A percentile compares a stretch with the other conserved stretches of the same genome.
phyloP scores from a whole-genome alignment of 2,797 vertebrate species.

The Trachurus trachurus region DNA sequence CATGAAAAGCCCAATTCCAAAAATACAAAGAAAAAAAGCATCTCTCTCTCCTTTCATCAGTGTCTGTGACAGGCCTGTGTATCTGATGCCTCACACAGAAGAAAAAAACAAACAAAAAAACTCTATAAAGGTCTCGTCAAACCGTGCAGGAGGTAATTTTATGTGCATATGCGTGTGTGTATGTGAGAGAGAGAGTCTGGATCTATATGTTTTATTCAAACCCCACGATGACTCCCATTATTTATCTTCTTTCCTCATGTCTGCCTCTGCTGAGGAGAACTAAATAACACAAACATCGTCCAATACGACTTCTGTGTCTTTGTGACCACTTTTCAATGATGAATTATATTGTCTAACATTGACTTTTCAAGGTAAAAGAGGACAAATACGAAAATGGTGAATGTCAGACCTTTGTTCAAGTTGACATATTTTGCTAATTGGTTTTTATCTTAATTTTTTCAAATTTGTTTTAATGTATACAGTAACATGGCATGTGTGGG shows the following conservation, averaged over 20 bases:
- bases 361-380: too few species aligned
- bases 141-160: slow-evolving; percentile 18
- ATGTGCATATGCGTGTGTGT: not conserved
- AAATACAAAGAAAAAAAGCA: slow-evolving; percentile 41
- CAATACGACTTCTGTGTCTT: not conserved
- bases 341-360: not conserved
- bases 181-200: not conserved
- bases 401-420: slow-evolving; percentile 6
- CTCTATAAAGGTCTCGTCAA: slow-evolving; percentile 19
- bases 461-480: too few species aligned
- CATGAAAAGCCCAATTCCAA: slow-evolving; percentile 24
- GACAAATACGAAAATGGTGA: not conserved
- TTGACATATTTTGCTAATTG: slow-evolving; percentile 16
- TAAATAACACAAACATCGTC: slow-evolving; percentile 5
- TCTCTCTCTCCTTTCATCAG: slow-evolving; percentile 45
- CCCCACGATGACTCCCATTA: not conserved
- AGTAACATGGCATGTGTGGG: not conserved
- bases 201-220: slow-evolving; percentile 23
- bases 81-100: slow-evolving; percentile 22
- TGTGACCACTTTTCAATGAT: not conserved
- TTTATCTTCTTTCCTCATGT: not conserved
- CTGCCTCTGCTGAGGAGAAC: not conserved
- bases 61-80: slow-evolving; percentile 28
- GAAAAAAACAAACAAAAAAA: slow-evolving; percentile 41
- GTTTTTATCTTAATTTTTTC: slow-evolving; percentile 14